Evolutionary conservation across 2,113 vertebrate species (phyloP).

Genomic region (Lagenorhynchus albirostris): DNA sequence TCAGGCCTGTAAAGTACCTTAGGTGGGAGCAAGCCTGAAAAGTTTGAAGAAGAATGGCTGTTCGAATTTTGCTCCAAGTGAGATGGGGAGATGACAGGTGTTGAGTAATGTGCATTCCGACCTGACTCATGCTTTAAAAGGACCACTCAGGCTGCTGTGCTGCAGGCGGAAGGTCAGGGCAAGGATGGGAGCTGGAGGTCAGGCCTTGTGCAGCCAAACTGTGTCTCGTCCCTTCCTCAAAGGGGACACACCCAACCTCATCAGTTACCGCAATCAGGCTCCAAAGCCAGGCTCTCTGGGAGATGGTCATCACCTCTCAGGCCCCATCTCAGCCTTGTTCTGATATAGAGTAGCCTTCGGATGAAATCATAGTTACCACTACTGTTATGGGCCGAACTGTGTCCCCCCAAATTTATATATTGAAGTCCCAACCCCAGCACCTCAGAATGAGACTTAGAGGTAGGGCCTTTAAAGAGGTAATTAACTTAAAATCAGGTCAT

Average conservation of each 20-base stretch:
- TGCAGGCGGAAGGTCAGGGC: background rate
- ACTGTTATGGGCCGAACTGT: background rate
- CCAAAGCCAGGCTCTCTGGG: background rate
- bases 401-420: background rate
- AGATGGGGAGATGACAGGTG: background rate
- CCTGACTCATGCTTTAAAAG: background rate
- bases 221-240: background rate
- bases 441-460: background rate
- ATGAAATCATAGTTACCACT: background rate
- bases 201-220: fast-evolving
- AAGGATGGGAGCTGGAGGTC: background rate
- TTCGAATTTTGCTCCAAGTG: background rate
- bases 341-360: background rate
- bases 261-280: background rate
- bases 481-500: background rate
- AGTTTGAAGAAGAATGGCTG: background rate
- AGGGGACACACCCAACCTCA: background rate
- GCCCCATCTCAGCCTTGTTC: background rate
- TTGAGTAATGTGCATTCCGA: background rate
- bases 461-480: background rate
- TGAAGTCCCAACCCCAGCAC: background rate
- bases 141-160: too few species aligned
- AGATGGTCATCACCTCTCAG: background rate
- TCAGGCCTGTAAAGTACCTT: background rate
- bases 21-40: background rate